phyloP scores from a whole-genome alignment of 37 sponge, comb jelly and placozoan species.

The Tethya wilhelma region DNA sequence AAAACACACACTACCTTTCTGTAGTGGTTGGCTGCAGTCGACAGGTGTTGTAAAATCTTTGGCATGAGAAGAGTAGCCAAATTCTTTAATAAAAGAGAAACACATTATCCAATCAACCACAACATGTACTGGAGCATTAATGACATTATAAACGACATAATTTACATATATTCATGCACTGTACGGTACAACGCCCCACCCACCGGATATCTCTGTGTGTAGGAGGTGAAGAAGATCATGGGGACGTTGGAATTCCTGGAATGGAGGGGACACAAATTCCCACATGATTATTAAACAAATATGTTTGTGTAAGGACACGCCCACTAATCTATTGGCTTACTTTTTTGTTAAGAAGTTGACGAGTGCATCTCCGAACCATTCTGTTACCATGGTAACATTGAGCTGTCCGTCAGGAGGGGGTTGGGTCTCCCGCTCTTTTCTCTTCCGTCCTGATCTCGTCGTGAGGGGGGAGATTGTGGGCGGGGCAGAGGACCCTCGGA shows the following conservation, averaged over 20 bases:
- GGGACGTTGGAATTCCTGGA: slow-evolving; percentile 59
- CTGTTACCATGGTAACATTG: slow-evolving; percentile 51
- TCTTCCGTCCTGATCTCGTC: slow-evolving; percentile 58
- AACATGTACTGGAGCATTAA: background rate
- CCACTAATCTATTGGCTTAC: too few species aligned
- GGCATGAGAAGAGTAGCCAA: slow-evolving; percentile 33
- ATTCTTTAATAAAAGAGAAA: background rate
- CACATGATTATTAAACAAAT: too few species aligned
- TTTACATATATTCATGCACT: background rate
- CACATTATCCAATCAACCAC: background rate
- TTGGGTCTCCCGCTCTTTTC: background rate
- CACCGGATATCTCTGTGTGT: slow-evolving; percentile 55
- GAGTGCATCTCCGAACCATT: slow-evolving; percentile 44
- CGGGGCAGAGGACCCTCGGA: slow-evolving; percentile 22
- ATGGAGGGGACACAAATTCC: too few species aligned
- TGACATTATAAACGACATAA: background rate
- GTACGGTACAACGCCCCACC: background rate
- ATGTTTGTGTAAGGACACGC: background rate
- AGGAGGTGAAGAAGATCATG: slow-evolving; percentile 31
- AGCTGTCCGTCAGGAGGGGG: slow-evolving; percentile 7
- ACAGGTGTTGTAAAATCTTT: slow-evolving; percentile 14
- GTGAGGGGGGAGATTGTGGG: slow-evolving; percentile 49
- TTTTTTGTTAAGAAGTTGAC: slow-evolving; percentile 38
- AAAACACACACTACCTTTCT: slow-evolving; percentile 21
- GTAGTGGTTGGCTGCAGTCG: slow-evolving; percentile 38